These are phyloP conservation scores for Itoplectis maculator DNA, from an alignment of 2,888 invertebrate species.

Conservation along the genomic window DNA sequence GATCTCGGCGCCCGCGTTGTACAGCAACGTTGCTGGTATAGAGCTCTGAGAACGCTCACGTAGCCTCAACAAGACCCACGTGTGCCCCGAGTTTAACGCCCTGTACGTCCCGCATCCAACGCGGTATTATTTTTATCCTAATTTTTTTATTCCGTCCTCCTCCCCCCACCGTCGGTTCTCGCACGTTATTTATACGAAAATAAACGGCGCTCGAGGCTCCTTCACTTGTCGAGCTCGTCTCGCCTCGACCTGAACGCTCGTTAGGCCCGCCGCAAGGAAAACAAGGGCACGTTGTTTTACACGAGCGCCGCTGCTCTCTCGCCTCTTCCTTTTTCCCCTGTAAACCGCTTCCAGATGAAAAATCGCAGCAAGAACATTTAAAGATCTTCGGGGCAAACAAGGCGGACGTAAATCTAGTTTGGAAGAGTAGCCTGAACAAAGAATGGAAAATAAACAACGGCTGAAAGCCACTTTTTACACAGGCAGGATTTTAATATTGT, in stretches of 20 bases:
- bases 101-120: slow-evolving; percentile 38
- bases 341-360: neutral
- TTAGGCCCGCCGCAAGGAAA: slow-evolving; percentile 2
- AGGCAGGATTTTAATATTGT: no score
- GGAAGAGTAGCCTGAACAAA: no score
- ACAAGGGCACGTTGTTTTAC: slow-evolving; percentile 20
- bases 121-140: slow-evolving; percentile 77
- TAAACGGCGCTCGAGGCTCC: slow-evolving; percentile 70
- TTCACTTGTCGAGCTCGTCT: slow-evolving; percentile 23
- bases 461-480: no score
- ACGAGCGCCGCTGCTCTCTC: neutral
- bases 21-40: neutral
- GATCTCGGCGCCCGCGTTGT: neutral
- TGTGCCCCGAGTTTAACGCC: slow-evolving; percentile 53
- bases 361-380: neutral
- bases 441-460: no score
- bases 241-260: neutral
- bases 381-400: neutral
- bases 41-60: neutral
- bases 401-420: neutral
- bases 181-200: slow-evolving; percentile 76
- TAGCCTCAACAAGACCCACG: slow-evolving; percentile 23
- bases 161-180: slow-evolving; percentile 70
- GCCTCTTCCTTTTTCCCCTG: neutral
- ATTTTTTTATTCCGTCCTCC: slow-evolving; percentile 58